These are phyloP conservation scores for Euura lappo DNA, from an alignment of 1,140 invertebrate species.

Conservation along the genomic window DNA sequence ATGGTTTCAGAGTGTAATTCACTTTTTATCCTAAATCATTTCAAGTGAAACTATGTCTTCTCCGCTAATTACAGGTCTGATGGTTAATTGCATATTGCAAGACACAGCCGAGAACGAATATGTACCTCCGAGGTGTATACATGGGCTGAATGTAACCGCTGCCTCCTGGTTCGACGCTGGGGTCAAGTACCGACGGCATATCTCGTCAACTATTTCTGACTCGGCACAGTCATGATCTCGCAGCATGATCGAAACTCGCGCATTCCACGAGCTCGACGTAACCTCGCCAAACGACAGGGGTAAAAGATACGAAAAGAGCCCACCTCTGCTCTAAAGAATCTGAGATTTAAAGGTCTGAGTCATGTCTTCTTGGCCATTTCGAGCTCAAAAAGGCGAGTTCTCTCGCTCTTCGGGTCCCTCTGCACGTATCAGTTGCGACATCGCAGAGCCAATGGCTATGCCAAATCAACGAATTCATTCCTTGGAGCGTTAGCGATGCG, in stretches of 20 bases:
- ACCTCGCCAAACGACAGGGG: background rate
- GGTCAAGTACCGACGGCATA: constrained; percentile 1
- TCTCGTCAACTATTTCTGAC: background rate
- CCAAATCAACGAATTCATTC: no score
- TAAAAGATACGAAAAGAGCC: no score
- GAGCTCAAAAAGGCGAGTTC: no score
- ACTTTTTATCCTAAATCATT: background rate
- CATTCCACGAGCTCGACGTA: background rate
- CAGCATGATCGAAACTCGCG: background rate
- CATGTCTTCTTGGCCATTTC: no score
- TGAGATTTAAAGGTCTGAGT: no score
- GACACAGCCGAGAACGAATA: background rate
- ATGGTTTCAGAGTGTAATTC: background rate
- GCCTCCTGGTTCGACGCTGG: background rate
- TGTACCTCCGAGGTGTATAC: background rate
- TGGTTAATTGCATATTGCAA: background rate
- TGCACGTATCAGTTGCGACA: no score
- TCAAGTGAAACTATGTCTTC: no score
- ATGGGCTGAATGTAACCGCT: background rate
- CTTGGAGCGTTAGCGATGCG: no score
- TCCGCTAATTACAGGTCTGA: no score
- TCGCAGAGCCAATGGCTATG: no score
- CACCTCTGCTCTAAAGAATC: no score
- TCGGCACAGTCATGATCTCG: background rate
- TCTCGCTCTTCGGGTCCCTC: no score